Conservation (phyloP, 2,888 invertebrate species). For the Ormia ochracea region DNA sequence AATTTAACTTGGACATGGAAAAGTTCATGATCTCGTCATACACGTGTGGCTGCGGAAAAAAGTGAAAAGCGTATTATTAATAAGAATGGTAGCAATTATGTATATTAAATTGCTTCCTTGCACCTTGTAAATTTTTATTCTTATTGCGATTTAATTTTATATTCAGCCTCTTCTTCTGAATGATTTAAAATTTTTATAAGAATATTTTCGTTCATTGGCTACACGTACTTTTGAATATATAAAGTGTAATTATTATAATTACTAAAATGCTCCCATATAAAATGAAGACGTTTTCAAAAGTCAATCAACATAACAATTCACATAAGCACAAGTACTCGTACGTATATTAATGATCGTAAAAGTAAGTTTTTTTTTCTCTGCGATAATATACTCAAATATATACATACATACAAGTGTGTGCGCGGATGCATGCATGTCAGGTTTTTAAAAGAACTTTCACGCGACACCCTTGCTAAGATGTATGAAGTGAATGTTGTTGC, state of each 20-base stretch:
- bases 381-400: no score
- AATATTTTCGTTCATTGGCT: slow-evolving; percentile 37
- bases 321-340: slow-evolving; percentile 19
- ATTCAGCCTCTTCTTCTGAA: slow-evolving; percentile 1
- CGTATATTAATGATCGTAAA: not conserved
- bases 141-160: slow-evolving; percentile 22
- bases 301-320: slow-evolving; percentile 33
- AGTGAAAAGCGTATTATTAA: slow-evolving; percentile 67
- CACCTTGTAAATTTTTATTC: slow-evolving; percentile 68
- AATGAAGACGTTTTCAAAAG: slow-evolving; percentile 70
- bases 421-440: not conserved
- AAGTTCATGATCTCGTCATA: slow-evolving; percentile 66
- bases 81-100: slow-evolving; percentile 75
- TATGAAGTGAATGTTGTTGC: not conserved
- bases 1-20: slow-evolving; percentile 25
- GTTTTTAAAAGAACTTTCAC: slow-evolving; percentile 37
- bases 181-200: slow-evolving; percentile 31
- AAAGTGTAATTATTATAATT: slow-evolving; percentile 39
- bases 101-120: slow-evolving; percentile 75
- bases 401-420: no score
- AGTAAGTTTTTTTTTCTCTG: slow-evolving; percentile 1
- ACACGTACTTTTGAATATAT: slow-evolving; percentile 43
- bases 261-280: slow-evolving; percentile 62
- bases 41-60: slow-evolving; percentile 58
- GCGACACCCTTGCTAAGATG: slow-evolving; percentile 24